Evolutionary conservation across 2,797 vertebrate genomes (phyloP).

Genomic region (Silurus lanzhouensis): DNA sequence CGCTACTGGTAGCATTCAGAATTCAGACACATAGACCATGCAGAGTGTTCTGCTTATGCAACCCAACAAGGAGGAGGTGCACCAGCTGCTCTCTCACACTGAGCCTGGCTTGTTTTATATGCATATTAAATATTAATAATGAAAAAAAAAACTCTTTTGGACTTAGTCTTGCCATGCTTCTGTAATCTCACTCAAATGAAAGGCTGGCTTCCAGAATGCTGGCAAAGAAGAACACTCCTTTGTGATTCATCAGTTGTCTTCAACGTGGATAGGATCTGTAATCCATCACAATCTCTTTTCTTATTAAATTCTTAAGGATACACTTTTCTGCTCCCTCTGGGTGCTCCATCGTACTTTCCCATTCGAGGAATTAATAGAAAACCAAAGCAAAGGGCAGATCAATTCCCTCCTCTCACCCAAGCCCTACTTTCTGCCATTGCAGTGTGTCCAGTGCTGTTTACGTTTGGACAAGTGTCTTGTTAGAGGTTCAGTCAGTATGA

Average conservation of each 20-base stretch:
- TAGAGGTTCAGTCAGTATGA: conserved; percentile 4
- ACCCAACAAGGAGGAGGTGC: conserved; percentile 55
- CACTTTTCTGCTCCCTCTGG: conserved; percentile 77
- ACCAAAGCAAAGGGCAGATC: conserved; percentile 68
- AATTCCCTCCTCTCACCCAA: conserved; percentile 56
- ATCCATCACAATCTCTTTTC: conserved; percentile 83
- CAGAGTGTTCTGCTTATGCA: conserved; percentile 22
- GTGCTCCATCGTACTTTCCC: conserved; percentile 74
- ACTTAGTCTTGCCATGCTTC: conserved; percentile 73
- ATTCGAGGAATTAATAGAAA: conserved; percentile 80
- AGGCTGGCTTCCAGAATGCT: conserved; percentile 72
- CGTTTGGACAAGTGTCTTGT: conserved; percentile 24
- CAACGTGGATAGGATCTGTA: conserved; percentile 78
- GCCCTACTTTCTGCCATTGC: neutral
- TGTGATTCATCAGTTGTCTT: conserved; percentile 83
- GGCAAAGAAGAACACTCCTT: conserved; percentile 61
- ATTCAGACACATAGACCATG: conserved; percentile 33
- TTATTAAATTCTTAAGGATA: conserved; percentile 84
- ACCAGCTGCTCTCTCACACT: conserved; percentile 67
- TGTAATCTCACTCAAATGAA: conserved; percentile 80
- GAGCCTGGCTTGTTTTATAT: conserved; percentile 75
- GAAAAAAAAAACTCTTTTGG: conserved; percentile 63
- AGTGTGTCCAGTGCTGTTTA: conserved; percentile 1
- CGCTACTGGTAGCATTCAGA: conserved; percentile 30
- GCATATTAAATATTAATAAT: conserved; percentile 79